phyloP scores from a whole-genome alignment of 2,797 vertebrate species.

The Silurus lanzhouensis region DNA sequence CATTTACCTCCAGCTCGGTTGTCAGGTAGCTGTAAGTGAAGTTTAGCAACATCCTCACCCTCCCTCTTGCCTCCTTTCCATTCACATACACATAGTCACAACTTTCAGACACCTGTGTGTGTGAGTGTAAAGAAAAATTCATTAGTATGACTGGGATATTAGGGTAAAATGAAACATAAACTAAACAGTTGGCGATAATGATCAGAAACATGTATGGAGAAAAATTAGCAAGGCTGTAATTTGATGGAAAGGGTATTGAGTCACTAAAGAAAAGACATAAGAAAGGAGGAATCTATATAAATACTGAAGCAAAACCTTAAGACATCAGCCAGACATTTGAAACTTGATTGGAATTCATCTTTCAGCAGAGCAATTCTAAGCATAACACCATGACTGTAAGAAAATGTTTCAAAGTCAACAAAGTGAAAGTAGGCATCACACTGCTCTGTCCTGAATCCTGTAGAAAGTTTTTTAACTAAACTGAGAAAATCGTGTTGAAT shows the following conservation, averaged over 20 bases:
- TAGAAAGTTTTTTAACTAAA: neutral
- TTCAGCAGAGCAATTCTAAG: neutral
- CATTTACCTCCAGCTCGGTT: conserved; percentile 81
- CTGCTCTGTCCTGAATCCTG: neutral
- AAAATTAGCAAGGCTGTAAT: neutral
- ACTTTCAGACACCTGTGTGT: conserved; percentile 83
- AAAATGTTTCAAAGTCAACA: neutral
- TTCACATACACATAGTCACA: conserved; percentile 93
- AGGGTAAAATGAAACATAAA: neutral
- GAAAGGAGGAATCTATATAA: neutral
- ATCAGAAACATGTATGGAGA: neutral
- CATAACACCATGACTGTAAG: neutral
- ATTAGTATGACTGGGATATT: neutral
- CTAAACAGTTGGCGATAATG: neutral
- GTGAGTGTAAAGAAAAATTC: neutral
- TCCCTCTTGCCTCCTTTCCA: conserved; percentile 88
- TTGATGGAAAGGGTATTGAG: neutral
- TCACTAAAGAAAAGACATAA: neutral
- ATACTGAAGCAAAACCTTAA: neutral
- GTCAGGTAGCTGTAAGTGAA: conserved; percentile 91
- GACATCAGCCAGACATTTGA: neutral
- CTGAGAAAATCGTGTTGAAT: neutral
- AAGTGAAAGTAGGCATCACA: neutral
- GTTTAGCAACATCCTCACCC: conserved; percentile 79
- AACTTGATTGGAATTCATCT: neutral